Evolutionary conservation across 2,797 vertebrate species (phyloP).

Genomic region (Gambusia yucatana): DNA sequence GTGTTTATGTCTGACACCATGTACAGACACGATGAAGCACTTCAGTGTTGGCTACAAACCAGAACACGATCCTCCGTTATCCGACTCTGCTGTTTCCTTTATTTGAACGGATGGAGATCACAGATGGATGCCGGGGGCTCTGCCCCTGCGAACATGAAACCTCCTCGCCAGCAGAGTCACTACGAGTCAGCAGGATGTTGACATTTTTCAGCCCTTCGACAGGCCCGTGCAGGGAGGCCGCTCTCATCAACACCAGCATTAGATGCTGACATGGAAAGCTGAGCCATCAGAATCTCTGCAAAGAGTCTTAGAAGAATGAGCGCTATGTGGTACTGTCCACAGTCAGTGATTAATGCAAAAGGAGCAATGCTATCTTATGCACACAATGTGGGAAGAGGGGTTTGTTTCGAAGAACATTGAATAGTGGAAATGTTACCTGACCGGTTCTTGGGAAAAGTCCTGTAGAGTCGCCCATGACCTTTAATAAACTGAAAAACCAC

Average conservation of each 20-base stretch:
- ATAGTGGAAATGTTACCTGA: not conserved
- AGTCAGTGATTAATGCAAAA: not conserved
- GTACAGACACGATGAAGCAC: slow-evolving; percentile 1
- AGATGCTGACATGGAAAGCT: slow-evolving; percentile 54
- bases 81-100: slow-evolving; percentile 38
- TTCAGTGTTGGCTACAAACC: slow-evolving; percentile 28
- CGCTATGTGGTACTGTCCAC: not conserved
- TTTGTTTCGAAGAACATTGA: not conserved
- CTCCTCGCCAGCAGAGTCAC: slow-evolving; percentile 45
- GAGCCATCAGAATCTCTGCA: slow-evolving; percentile 25
- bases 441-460: not conserved
- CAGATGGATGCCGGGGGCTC: slow-evolving; percentile 52
- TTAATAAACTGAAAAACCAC: not conserved
- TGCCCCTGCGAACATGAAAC: slow-evolving; percentile 46
- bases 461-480: not conserved
- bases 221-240: slow-evolving; percentile 36
- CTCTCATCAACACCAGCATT: slow-evolving; percentile 26
- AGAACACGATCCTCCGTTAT: slow-evolving; percentile 30
- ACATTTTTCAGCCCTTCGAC: slow-evolving; percentile 47
- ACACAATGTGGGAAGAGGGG: not conserved
- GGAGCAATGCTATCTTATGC: not conserved
- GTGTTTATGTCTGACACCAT: slow-evolving; percentile 13
- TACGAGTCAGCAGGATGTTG: slow-evolving; percentile 64
- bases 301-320: slow-evolving; percentile 8
- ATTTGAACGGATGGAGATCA: slow-evolving; percentile 2